Conservation (phyloP, 2,113 vertebrate species). For the Otus sunia region DNA sequence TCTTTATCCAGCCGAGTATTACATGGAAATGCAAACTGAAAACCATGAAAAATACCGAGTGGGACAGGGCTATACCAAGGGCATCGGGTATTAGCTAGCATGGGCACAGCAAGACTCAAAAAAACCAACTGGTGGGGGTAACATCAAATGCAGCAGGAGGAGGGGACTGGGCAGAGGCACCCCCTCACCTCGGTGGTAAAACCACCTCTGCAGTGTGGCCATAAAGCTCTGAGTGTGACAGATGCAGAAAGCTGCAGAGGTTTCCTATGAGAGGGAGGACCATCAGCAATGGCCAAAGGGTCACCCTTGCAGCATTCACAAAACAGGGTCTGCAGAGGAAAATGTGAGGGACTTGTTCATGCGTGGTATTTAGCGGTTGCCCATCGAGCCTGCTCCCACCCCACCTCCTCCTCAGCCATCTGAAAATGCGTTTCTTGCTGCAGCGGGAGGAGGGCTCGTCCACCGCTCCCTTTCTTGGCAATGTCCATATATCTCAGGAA, state of each 20-base stretch:
- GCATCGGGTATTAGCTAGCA: too few relatives aligned
- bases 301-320: background rate
- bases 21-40: background rate
- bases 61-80: background rate
- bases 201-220: background rate
- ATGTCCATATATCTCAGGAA: background rate
- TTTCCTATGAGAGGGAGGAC: background rate
- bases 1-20: background rate
- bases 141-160: background rate
- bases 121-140: background rate
- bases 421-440: background rate
- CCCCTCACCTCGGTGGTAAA: rapidly evolving
- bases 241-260: background rate
- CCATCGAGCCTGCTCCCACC: background rate
- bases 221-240: background rate
- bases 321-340: rapidly evolving
- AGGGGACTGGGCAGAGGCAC: background rate
- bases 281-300: background rate
- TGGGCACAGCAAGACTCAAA: background rate
- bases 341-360: background rate
- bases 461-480: background rate
- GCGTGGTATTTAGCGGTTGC: background rate
- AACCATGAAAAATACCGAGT: background rate
- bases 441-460: background rate
- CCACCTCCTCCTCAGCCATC: background rate